Evolutionary conservation across 1,140 invertebrate species (phyloP).

Genomic region (Chelonus insularis): DNA sequence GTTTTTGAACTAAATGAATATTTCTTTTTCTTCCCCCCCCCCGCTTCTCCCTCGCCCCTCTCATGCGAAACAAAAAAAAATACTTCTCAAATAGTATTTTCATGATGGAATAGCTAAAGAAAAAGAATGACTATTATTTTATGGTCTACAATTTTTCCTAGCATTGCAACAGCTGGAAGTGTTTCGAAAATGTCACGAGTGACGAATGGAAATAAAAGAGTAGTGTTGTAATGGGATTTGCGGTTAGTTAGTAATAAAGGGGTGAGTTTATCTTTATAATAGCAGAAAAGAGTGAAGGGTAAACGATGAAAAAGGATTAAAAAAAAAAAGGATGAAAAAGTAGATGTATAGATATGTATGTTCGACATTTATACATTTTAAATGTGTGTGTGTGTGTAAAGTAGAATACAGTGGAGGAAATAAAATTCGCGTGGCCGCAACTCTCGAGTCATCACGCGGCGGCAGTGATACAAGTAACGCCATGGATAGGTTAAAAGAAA

Average conservation of each 20-base stretch:
- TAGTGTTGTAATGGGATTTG: neutral
- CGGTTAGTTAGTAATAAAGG: neutral
- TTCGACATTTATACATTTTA: neutral
- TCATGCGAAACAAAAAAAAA: neutral
- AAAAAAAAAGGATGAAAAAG: no score
- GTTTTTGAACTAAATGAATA: neutral
- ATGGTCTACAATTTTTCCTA: neutral
- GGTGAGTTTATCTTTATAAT: neutral
- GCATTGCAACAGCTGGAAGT: neutral
- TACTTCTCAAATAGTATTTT: neutral
- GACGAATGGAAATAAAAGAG: neutral
- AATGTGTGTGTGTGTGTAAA: neutral
- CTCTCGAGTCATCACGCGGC: conserved; percentile 5
- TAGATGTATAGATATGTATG: neutral
- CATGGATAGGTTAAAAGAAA: neutral
- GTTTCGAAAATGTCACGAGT: conserved; percentile 4
- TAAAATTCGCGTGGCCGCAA: conserved; percentile 11
- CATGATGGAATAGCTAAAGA: neutral
- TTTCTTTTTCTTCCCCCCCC: no score
- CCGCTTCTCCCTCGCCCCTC: no score
- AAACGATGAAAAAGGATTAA: no score
- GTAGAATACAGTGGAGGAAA: neutral
- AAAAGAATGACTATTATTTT: neutral
- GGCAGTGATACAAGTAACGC: neutral
- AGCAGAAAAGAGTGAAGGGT: no score